Evolutionary conservation across 2,113 vertebrate genomes (phyloP), one percentile per base, ranked within the genome.

Genomic region (Chamaetylas fuelleborni): DNA sequence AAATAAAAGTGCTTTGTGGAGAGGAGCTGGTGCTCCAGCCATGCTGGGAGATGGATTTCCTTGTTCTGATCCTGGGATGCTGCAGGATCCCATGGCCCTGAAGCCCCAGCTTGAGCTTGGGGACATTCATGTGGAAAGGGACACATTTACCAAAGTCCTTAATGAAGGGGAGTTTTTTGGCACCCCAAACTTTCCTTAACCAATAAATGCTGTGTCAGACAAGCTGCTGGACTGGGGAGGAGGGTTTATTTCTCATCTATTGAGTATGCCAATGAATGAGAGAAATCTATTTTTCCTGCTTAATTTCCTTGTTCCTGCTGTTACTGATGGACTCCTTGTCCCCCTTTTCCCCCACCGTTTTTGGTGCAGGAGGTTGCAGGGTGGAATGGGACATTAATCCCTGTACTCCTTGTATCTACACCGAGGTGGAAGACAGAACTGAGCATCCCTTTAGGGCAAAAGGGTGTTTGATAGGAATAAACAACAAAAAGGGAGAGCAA

Each of bases 1-100:
- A 26, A 31, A 34, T 3, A 4, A 4, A 57, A 67, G 5, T 1
- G 1, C 4, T n/a, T 19, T 18, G 50, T 15, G n/a, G 51, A 53
- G 22, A n/a, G 36, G 24, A 82, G 29, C 12, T 8, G 11, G 12
- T 4, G 7, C 15, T 65, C 36, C 54, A 56, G 17, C 2, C 18
- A 9, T 11, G 40, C 24, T 64, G 43, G 48, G 48, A 38, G 16
- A 1, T 3, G 28, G 24, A 61, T 81, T 60, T n/a, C 54, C 31
- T 23, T 12, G n/a, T 11, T 12, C 19, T 48, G 29, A 42, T 5
- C 15, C 29, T 11, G 56, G 61, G 82, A 40, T 57, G 47, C 24
- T 66, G 15, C 1, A 3, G 47, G 42, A 36, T 16, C 23, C 50
- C 1, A 0, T 0, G 3, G 5, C 24, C 19, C 29, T 15, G 13